Evolutionary conservation across 2,113 vertebrate species (phyloP).

Genomic region (Chionomys nivalis): DNA sequence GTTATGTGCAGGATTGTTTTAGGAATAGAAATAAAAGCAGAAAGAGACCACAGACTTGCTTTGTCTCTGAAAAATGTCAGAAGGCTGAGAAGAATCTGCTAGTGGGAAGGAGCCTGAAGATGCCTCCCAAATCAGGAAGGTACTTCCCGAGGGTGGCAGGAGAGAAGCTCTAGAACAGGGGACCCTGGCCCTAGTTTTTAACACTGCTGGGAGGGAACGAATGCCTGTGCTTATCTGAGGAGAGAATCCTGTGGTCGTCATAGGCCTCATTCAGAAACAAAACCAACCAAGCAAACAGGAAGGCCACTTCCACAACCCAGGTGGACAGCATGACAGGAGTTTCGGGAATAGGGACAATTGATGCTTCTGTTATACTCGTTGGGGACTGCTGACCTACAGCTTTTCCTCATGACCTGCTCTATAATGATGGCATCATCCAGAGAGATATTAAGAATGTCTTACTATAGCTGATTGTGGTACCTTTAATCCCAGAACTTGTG

Average conservation of each 20-base stretch:
- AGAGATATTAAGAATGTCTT: neutral
- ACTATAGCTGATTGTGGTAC: neutral
- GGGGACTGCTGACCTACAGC: neutral
- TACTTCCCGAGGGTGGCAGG: neutral
- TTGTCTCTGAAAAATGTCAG: conserved; percentile 30
- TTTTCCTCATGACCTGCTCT: neutral
- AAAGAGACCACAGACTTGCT: neutral
- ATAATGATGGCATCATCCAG: neutral
- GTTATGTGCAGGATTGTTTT: neutral
- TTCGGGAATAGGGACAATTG: neutral
- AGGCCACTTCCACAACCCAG: neutral
- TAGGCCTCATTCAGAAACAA: neutral
- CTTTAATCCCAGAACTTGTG: neutral
- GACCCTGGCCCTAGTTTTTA: neutral
- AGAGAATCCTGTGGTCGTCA: neutral
- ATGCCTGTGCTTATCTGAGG: neutral
- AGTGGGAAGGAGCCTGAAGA: neutral
- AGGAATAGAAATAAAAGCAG: neutral
- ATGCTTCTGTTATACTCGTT: neutral
- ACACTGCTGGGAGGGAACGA: neutral
- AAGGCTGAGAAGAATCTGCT: neutral
- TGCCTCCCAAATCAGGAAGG: neutral
- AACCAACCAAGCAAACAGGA: neutral
- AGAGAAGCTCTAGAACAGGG: neutral
- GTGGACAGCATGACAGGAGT: neutral